Evolutionary conservation across 2,797 vertebrate genomes (phyloP), one percentile per base, ranked within the genome.

Genomic region (Coreius guichenoti): DNA sequence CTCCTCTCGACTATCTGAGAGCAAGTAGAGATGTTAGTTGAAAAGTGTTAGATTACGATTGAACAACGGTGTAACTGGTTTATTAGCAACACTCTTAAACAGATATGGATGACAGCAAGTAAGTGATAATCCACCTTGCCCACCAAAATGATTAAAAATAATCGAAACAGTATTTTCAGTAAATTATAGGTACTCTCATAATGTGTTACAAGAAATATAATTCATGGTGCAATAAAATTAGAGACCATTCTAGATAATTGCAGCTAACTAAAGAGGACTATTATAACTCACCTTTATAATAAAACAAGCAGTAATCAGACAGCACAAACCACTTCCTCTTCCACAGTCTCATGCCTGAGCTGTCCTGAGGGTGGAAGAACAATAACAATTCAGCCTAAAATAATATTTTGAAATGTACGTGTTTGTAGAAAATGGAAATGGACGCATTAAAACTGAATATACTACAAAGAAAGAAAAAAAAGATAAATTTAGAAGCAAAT

Each of bases 301-400:
- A 99, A 95, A 99, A 99, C 90, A 99, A 95, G 94, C 98, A 99
- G 94, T 95, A 98, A 94, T 99, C 98, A 23, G 98, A 97, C 86
- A 99, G 96, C 93, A 99, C 98, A 92, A 99, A 99, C 98, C 98
- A 99, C 87, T 98, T 96, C 87, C 98, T 94, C 90, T 99, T 99
- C 98, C 98, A 99, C 33, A 99, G 95, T 80, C 97, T 95, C 98
- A 99, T 99, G 89, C 98, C 98, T 89, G 98, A 98, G 92, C 98
- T 98, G 95, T 99, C 98, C 98, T 99, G 93, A 86, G 95, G 94
- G 87, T 91, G 58, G 88, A 83, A 85, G 45, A 67, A 72, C 45
- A 83, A 43, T 73, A 83, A 61, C 72, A 72, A 21, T 82, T 81
- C 89, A 89, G 75, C 67, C 26, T 82, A 81, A 43, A 84, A 56